Evolutionary conservation across 1,140 invertebrate genomes (phyloP), one percentile per base, ranked within the genome.

Genomic region (Cyclina sinensis): DNA sequence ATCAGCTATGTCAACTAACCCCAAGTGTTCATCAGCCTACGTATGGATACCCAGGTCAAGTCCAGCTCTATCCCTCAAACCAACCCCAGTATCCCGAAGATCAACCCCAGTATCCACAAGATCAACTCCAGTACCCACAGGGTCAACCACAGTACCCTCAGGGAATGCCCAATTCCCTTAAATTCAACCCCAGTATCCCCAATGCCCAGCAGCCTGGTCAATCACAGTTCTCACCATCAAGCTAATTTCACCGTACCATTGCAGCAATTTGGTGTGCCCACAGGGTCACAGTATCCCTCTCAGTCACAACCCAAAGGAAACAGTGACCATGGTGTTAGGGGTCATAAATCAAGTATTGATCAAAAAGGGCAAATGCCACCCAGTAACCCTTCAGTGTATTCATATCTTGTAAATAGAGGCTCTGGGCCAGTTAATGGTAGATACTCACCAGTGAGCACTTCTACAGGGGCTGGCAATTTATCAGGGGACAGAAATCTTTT

Each of bases 351-450:
- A 76, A 78, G 46, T 35, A 62, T 54, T 48, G 39, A 65, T 2
- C 74, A 76, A n/a, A 30, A 76, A 30, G 37, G 37, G 27, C 32
- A 43, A 21, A 3, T 43, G 48, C n/a, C 35, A 24, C 70, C 51
- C 14, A 76, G 14, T n/a, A 35, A 88, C 0, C 39, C 37, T n/a
- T 79, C 86, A 30, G 57, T 88, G 11, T 88, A 88, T 82, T 88
- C 86, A 24, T 88, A 88, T 37, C 79, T 88, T 43, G 86, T 88
- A 32, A 88, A 83, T 76, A 43, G 86, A 32, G 86, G 86, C 24
- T 88, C 74, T 65, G 30, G 43, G 43, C 86, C 86, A n/a, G 24
- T 88, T n/a, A 79, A 88, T 59, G 86, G 86, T 12, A 73, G 86
- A 35, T 54, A 88, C 62, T 88, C 86, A 18, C 86, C 86, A 11